Evolutionary conservation across 2,797 vertebrate species (phyloP), one percentile per base, ranked within the genome.

Genomic region (Lophura swinhoii): DNA sequence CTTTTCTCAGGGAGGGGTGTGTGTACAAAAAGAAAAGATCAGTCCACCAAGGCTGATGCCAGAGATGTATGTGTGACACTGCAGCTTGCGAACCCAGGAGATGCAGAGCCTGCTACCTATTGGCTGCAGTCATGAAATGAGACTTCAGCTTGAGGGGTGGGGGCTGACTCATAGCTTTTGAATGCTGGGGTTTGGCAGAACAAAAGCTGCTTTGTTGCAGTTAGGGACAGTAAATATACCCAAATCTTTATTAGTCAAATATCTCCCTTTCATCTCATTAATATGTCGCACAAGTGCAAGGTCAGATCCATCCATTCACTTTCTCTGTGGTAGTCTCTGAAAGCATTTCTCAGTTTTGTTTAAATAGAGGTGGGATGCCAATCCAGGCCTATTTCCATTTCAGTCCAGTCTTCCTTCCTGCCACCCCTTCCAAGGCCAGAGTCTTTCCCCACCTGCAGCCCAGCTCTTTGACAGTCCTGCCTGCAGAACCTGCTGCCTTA

Each of bases 261-360:
- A 76, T 70, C 77, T 90, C 53, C 43, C 70, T 93, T 91, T 93
- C 67, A n/a, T 84, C 70, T 94, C 84, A 95, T 94, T 93, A 95
- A 90, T 95, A 88, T 95, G 92, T 96, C 90, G 94, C 93, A 84
- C 90, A 76, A 91, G 84, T 76, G 84, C 94, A 91, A 93, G 86
- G 95, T 94, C 93, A 91, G 77, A 58, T 12, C 39, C 83, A 81
- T 91, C 51, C 2, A 0, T 90, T 94, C 24, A 5, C 72, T 94
- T 56, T 77, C 55, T 81, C 70, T n/a, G 29, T 67, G 43, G 76
- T 35, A 84, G 79, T 49, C 76, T 67, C 56, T 92, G 91, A 84
- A 66, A 43, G 8, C 8, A 26, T 81, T 95, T 94, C 70, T 91
- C 69, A 62, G 63, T 87, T 90, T 72, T 85, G 64, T 59, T 63